Conservation (phyloP, 2,888 invertebrate genomes). For the Troglohyphantes excavatus region DNA sequence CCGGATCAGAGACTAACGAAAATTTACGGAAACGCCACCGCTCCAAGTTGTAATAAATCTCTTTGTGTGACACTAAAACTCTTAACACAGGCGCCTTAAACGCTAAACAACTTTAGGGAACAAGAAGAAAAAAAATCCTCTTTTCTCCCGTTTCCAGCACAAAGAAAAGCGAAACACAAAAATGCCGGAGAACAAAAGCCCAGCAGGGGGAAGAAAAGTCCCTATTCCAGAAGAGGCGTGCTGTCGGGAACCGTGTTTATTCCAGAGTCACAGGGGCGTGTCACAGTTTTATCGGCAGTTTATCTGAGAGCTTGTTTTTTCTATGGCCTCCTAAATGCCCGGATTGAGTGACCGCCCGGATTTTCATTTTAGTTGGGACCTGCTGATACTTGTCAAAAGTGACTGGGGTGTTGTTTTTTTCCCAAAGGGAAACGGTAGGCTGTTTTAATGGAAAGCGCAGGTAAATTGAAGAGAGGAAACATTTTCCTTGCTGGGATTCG, state of each 20-base stretch:
- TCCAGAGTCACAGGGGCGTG: slow-evolving; percentile 29
- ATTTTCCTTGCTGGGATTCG: too few species aligned
- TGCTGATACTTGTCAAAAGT: not conserved
- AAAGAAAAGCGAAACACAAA: slow-evolving; percentile 19
- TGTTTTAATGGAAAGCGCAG: too few species aligned
- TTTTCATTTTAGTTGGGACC: not conserved
- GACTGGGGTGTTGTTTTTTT: not conserved
- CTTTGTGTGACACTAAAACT: not conserved
- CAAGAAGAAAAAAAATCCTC: not conserved
- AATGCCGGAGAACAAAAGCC: slow-evolving; percentile 4
- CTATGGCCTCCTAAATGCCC: slow-evolving; percentile 47
- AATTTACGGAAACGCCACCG: not conserved
- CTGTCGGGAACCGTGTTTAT: slow-evolving; percentile 49
- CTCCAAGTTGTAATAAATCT: not conserved
- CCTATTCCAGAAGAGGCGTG: not conserved
- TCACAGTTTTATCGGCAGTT: slow-evolving; percentile 68
- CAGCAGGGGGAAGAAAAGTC: not conserved
- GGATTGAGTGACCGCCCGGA: slow-evolving; percentile 60
- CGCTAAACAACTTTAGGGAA: slow-evolving; percentile 7
- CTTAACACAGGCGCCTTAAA: slow-evolving; percentile 5
- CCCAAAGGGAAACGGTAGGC: too few species aligned
- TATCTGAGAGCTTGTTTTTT: slow-evolving; percentile 55
- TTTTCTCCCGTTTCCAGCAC: not conserved
- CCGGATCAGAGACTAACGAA: too few species aligned
- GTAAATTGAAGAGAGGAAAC: too few species aligned